Evolutionary conservation across 2,888 invertebrate genomes (phyloP).

Genomic region (Masnerella sp.): DNA sequence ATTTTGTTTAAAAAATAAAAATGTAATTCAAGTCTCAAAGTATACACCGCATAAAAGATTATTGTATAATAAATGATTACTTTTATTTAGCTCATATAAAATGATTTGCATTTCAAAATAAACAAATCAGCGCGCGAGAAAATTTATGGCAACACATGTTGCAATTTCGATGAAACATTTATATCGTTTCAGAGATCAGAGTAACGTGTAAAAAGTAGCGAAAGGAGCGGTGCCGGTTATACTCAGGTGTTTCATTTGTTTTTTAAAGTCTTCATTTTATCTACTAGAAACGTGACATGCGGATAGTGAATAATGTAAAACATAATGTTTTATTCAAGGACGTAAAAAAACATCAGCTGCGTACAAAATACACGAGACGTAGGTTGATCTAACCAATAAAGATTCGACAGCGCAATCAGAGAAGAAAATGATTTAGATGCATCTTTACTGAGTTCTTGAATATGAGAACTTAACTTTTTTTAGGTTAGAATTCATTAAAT

Average conservation of each 20-base stretch:
- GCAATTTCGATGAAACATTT: slow-evolving; percentile 31
- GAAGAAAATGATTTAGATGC: slow-evolving; percentile 16
- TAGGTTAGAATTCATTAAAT: background rate
- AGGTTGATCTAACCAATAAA: slow-evolving; percentile 31
- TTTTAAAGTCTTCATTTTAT: slow-evolving; percentile 46
- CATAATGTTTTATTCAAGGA: slow-evolving; percentile 49
- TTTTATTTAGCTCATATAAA: too few species aligned
- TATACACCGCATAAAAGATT: too few species aligned
- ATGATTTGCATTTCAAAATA: background rate
- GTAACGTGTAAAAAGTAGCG: slow-evolving; percentile 22
- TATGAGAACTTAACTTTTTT: too few species aligned
- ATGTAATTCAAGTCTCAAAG: too few species aligned
- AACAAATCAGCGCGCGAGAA: background rate
- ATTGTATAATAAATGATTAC: too few species aligned
- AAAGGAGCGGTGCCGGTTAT: slow-evolving; percentile 12
- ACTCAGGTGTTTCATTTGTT: slow-evolving; percentile 53
- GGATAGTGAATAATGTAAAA: slow-evolving; percentile 45
- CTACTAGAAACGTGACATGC: slow-evolving; percentile 28
- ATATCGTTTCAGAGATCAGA: slow-evolving; percentile 23
- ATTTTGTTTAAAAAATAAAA: too few species aligned
- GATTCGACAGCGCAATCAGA: slow-evolving; percentile 1
- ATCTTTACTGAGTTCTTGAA: background rate
- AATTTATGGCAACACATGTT: slow-evolving; percentile 8
- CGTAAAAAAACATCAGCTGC: slow-evolving; percentile 36
- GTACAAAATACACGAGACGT: slow-evolving; percentile 15